Conservation (phyloP, 2,113 vertebrate genomes). For the Gopherus evgoodei region DNA sequence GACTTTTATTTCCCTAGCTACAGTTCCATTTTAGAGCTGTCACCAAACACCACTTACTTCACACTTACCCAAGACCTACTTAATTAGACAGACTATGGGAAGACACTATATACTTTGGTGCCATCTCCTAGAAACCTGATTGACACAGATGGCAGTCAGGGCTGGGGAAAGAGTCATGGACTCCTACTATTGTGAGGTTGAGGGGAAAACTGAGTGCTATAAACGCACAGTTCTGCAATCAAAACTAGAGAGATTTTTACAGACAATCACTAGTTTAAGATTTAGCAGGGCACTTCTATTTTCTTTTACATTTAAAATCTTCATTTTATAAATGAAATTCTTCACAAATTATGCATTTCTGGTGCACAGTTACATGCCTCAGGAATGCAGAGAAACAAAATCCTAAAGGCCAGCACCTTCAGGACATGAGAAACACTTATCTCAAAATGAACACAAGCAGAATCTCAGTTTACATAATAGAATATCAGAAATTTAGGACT, state of each 20-base stretch:
- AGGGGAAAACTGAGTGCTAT: neutral
- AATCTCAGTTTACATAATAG: too few relatives aligned
- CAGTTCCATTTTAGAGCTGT: too few relatives aligned
- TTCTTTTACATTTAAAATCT: neutral
- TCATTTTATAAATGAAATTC: neutral
- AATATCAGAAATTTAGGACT: too few relatives aligned
- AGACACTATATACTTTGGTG: too few relatives aligned
- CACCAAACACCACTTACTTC: too few relatives aligned
- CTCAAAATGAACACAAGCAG: neutral
- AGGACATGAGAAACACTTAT: neutral
- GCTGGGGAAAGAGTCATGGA: too few relatives aligned
- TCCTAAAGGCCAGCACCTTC: neutral
- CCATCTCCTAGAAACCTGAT: too few relatives aligned
- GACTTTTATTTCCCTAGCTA: too few relatives aligned
- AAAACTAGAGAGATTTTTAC: neutral
- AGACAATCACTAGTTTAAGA: neutral
- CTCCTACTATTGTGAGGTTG: neutral
- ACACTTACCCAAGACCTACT: too few relatives aligned
- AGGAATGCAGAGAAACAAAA: neutral
- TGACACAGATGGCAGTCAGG: too few relatives aligned
- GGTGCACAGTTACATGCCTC: neutral
- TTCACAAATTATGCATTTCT: neutral
- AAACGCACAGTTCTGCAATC: neutral
- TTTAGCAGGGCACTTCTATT: neutral
- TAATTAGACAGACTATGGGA: too few relatives aligned